Conservation (phyloP, 2,888 invertebrate species). For the Keiferia lycopersicella region DNA sequence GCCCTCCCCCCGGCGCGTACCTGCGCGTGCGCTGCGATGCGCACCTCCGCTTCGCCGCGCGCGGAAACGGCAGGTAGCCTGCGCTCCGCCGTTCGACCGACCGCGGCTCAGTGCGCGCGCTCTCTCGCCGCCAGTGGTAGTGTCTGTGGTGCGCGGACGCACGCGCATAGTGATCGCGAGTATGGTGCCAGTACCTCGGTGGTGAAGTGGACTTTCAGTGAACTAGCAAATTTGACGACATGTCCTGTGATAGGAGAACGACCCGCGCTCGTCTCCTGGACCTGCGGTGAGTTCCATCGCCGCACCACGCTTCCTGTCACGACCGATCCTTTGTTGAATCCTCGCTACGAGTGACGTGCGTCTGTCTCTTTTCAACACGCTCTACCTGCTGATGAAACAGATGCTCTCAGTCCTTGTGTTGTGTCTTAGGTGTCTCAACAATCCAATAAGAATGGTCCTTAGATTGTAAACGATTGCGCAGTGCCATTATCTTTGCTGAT, state of each 20-base stretch:
- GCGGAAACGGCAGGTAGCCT: slow-evolving; percentile 73
- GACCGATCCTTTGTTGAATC: slow-evolving; percentile 73
- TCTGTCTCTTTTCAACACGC: slow-evolving; percentile 72
- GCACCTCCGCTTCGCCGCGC: slow-evolving; percentile 74
- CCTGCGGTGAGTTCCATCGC: slow-evolving; percentile 76
- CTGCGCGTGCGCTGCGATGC: slow-evolving; percentile 77
- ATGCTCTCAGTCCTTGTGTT: slow-evolving; percentile 58
- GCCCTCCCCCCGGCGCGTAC: slow-evolving; percentile 51
- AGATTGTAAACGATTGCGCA: slow-evolving; percentile 36
- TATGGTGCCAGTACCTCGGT: slow-evolving; percentile 67
- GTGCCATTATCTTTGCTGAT: slow-evolving; percentile 42
- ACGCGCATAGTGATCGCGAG: slow-evolving; percentile 58
- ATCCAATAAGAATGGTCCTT: slow-evolving; percentile 37
- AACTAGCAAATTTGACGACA: slow-evolving; percentile 63
- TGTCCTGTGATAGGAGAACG: slow-evolving; percentile 80
- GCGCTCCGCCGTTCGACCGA: slow-evolving; percentile 59
- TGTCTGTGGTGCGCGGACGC: slow-evolving; percentile 73
- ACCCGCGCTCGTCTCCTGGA: slow-evolving; percentile 78
- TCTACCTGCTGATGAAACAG: slow-evolving; percentile 55
- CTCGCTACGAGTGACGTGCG: slow-evolving; percentile 65
- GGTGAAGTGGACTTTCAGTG: slow-evolving; percentile 74
- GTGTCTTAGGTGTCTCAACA: slow-evolving; percentile 39
- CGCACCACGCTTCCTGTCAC: slow-evolving; percentile 66
- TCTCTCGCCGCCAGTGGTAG: slow-evolving; percentile 79
- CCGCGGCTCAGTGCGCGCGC: slow-evolving; percentile 76